These are phyloP conservation scores for Noctua pronuba DNA, from an alignment of 2,888 invertebrate species.

Conservation along the genomic window DNA sequence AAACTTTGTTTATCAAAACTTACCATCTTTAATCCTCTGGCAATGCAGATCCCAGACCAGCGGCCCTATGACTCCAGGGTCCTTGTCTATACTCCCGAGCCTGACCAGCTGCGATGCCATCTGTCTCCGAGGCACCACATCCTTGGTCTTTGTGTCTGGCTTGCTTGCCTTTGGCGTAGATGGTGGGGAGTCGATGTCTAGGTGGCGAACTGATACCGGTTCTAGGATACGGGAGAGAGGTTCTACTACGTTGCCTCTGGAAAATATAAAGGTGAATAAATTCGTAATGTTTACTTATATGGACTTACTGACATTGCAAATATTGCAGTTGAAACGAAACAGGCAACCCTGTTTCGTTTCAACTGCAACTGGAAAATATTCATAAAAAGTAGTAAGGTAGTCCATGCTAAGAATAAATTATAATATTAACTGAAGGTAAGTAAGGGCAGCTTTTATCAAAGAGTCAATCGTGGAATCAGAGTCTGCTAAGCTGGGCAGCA, in stretches of 20 bases:
- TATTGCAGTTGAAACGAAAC: not conserved
- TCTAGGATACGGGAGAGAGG: constrained; percentile 95
- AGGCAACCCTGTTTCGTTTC: no score
- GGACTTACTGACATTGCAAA: not conserved
- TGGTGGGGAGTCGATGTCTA: constrained; percentile 90
- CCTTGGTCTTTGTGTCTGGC: constrained; percentile 68
- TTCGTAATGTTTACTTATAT: not conserved
- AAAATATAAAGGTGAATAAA: constrained; percentile 29
- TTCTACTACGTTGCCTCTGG: constrained; percentile 93
- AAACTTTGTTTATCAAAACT: constrained; percentile 39
- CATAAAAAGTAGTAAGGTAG: not conserved
- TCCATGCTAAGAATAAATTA: no score
- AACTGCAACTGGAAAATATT: no score
- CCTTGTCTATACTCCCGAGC: constrained; percentile 94
- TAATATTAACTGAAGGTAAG: no score
- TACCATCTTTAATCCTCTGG: constrained; percentile 91
- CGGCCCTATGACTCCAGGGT: constrained; percentile 96
- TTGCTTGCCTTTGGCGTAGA: constrained; percentile 74
- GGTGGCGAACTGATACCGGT: constrained; percentile 93
- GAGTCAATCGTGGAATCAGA: not conserved
- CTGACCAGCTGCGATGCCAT: constrained; percentile 90
- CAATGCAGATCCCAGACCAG: constrained; percentile 95
- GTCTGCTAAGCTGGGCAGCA: not conserved
- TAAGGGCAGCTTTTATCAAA: not conserved
- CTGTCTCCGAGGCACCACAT: constrained; percentile 83